These are phyloP conservation scores for Sebastes oblongus DNA, from an alignment of 2,797 vertebrate genomes.

Conservation along the genomic window DNA sequence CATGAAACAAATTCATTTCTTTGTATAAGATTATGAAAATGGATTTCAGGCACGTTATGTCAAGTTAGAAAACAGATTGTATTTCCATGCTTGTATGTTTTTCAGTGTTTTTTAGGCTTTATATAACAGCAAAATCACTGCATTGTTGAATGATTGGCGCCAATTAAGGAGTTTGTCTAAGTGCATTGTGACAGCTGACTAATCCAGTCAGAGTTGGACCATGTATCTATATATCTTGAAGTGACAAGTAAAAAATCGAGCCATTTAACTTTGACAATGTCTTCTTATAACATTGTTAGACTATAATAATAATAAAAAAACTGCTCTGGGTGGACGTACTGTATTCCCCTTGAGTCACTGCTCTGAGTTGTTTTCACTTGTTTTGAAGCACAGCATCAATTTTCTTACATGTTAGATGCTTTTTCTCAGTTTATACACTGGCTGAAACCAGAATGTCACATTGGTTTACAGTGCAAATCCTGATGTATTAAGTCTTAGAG, in stretches of 20 bases:
- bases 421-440: conserved; percentile 5
- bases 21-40: neutral
- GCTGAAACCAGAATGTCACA: neutral
- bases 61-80: neutral
- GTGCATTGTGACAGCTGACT: neutral
- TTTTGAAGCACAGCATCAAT: neutral
- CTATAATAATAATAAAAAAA: neutral
- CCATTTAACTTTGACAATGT: neutral
- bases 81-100: neutral
- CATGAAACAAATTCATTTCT: neutral
- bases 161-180: neutral
- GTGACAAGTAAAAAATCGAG: neutral
- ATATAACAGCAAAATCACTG: neutral
- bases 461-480: neutral
- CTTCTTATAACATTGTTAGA: neutral
- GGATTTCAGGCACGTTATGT: neutral
- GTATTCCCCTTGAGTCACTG: neutral
- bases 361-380: neutral
- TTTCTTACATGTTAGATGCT: neutral
- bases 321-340: neutral
- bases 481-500: neutral
- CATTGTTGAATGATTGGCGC: neutral
- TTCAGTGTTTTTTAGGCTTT: neutral
- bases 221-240: neutral
- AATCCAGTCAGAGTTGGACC: neutral